Conservation (phyloP, 35 echinoderm and acorn worm species). For the Amphiura filiformis region DNA sequence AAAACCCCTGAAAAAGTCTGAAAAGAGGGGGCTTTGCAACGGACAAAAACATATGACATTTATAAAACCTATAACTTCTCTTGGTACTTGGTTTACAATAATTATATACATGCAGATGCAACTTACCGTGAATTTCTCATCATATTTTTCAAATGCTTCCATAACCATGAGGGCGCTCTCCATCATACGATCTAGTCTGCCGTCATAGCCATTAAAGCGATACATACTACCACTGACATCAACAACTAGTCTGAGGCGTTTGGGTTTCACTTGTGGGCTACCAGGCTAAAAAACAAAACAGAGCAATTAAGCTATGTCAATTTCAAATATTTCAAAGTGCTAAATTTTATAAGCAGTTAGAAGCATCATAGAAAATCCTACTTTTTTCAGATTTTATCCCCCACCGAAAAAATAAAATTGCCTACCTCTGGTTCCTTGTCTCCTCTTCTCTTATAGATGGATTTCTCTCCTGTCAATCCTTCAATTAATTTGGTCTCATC, state of each 20-base stretch:
- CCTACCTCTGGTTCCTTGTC: constrained; percentile 94
- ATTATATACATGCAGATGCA: neutral
- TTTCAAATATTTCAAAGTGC: too few species aligned
- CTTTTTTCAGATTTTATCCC: too few species aligned
- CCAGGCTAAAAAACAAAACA: constrained; percentile 57
- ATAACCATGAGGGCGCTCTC: constrained; percentile 90
- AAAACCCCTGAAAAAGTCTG: too few species aligned
- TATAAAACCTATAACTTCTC: too few species aligned
- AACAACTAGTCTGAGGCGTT: constrained; percentile 75
- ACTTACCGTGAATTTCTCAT: constrained; percentile 42
- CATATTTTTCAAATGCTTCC: constrained; percentile 96
- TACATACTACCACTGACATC: constrained; percentile 99
- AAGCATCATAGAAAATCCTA: too few species aligned
- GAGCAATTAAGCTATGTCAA: too few species aligned
- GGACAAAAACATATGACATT: too few species aligned
- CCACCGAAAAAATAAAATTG: too few species aligned
- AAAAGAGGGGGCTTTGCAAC: too few species aligned
- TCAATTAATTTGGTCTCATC: constrained; percentile 94
- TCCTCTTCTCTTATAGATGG: constrained; percentile 89
- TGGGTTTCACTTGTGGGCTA: constrained; percentile 81
- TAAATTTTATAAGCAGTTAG: too few species aligned
- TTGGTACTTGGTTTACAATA: too few species aligned
- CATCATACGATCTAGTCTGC: constrained; percentile 75
- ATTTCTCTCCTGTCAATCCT: constrained; percentile 93
- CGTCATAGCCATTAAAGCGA: constrained; percentile 89